Base-by-base conservation (phyloP, 2,797 vertebrate genomes). In the Sebastes diploproa region DNA sequence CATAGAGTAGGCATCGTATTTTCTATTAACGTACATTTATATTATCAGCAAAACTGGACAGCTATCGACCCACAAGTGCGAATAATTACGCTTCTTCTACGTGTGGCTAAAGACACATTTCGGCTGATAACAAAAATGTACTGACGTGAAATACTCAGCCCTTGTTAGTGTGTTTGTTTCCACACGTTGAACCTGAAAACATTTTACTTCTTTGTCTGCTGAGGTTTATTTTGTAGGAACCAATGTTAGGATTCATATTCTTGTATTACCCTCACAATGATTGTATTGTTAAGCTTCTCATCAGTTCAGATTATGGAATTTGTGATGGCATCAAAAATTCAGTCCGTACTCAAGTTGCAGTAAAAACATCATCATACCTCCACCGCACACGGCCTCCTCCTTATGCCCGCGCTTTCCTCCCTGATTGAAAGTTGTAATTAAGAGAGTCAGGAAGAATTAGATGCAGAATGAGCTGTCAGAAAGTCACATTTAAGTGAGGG, bases 391-490 rank as follows among this genome's bases (percentile, higher is more conserved):
- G 4, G 29, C 38, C 75, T 82, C 70, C 54, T 78, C 79, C 73
- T 81, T 32, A 29, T 70, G 38, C 55, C 42, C 8, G 6, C 0
- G 64, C 76, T 79, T 75, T 75, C 74, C 74, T 87, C 72, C 92
- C 93, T 96, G 96, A 97, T 97, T 97, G 97, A 97, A 97, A 97
- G 96, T 97, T 97, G 96, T 98, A 99, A 99, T 99, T 99, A 99
- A 98, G 96, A 96, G 96, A 97, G 96, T 95, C 92, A 95, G 95
- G 96, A 96, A 96, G 90, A 92, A 95, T 95, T 97, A 96, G 96
- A 97, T 96, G 97, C 96, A 94, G 97, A 98, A 98, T 97, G 98
- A 98, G 96, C 97, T 99, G 98, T 99, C 98, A 97, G 94, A 96
- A 97, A 97, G 96, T 97, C 97, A 94, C 98, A 98, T 99, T 98